Evolutionary conservation across 1,140 invertebrate genomes (phyloP).

Genomic region (Tetranychus urticae): DNA sequence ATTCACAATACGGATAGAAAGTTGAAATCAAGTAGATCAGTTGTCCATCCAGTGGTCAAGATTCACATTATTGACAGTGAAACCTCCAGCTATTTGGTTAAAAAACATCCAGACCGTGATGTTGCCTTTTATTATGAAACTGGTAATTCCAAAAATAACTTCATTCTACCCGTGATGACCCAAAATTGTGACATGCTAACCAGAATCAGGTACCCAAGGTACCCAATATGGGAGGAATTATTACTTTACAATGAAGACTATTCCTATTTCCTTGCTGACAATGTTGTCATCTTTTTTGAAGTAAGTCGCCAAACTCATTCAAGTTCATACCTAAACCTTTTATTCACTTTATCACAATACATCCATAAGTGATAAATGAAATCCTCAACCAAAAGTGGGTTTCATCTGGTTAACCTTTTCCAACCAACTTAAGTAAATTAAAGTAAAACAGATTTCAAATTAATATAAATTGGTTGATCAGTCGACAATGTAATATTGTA

Average conservation of each 20-base stretch:
- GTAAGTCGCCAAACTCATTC: slow-evolving; percentile 8
- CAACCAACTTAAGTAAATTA: too few relatives aligned
- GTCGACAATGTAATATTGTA: too few relatives aligned
- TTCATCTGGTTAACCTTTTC: too few relatives aligned
- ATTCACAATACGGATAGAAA: not conserved
- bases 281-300: slow-evolving; percentile 34
- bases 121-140: slow-evolving; percentile 24
- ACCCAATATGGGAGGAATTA: slow-evolving; percentile 37
- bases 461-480: too few relatives aligned
- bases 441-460: too few relatives aligned
- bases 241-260: slow-evolving; percentile 34
- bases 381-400: too few relatives aligned
- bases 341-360: not conserved
- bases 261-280: slow-evolving; percentile 23
- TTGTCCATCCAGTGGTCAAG: slow-evolving; percentile 22
- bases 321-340: not conserved
- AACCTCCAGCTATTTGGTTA: slow-evolving; percentile 18
- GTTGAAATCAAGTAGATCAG: slow-evolving; percentile 22
- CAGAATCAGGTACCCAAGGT: slow-evolving; percentile 10
- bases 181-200: slow-evolving; percentile 22
- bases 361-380: too few relatives aligned
- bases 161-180: slow-evolving; percentile 23
- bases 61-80: slow-evolving; percentile 22
- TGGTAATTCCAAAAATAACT: slow-evolving; percentile 17
- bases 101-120: slow-evolving; percentile 4